A percentile compares a stretch with the other conserved stretches of the same genome.
phyloP scores from a whole-genome alignment of 1,140 invertebrate genomes.

The Triops longicaudatus region DNA sequence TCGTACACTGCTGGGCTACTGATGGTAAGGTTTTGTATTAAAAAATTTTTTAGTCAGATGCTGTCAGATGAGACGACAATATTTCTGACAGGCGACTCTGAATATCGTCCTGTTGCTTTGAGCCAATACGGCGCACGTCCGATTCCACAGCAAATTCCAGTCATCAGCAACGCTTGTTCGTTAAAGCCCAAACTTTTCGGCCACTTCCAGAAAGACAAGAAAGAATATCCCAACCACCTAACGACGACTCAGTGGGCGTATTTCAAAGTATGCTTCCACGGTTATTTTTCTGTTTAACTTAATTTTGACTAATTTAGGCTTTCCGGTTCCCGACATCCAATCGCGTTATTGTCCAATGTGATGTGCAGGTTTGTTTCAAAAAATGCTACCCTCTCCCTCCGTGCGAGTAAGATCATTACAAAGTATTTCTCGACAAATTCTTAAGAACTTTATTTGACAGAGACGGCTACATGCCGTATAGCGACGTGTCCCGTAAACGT shows the following conservation, averaged over 20 bases:
- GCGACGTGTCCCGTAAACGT: slow-evolving; percentile 14
- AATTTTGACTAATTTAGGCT: slow-evolving; percentile 29
- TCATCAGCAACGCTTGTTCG: slow-evolving; percentile 32
- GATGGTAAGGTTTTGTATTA: slow-evolving; percentile 31
- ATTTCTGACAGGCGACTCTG: slow-evolving; percentile 28
- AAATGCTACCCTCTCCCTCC: slow-evolving; percentile 30
- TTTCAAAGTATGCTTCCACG: slow-evolving; percentile 29
- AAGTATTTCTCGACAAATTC: background rate
- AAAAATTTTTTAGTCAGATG: background rate
- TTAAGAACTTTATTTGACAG: slow-evolving; percentile 22
- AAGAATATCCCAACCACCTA: slow-evolving; percentile 24
- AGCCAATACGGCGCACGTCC: slow-evolving; percentile 20
- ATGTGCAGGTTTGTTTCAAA: slow-evolving; percentile 34
- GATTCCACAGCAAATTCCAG: slow-evolving; percentile 27
- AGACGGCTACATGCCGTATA: slow-evolving; percentile 30
- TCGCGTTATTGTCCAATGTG: slow-evolving; percentile 32
- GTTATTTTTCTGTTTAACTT: background rate
- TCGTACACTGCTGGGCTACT: slow-evolving; percentile 33
- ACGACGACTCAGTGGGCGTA: slow-evolving; percentile 31
- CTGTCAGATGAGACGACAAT: background rate
- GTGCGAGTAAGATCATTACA: slow-evolving; percentile 31
- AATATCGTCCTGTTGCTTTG: slow-evolving; percentile 28
- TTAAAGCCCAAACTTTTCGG: slow-evolving; percentile 33
- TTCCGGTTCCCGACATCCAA: slow-evolving; percentile 33
- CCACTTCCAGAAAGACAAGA: slow-evolving; percentile 32